Conservation (phyloP, 1,140 invertebrate genomes). For the Piezodorus guildinii region DNA sequence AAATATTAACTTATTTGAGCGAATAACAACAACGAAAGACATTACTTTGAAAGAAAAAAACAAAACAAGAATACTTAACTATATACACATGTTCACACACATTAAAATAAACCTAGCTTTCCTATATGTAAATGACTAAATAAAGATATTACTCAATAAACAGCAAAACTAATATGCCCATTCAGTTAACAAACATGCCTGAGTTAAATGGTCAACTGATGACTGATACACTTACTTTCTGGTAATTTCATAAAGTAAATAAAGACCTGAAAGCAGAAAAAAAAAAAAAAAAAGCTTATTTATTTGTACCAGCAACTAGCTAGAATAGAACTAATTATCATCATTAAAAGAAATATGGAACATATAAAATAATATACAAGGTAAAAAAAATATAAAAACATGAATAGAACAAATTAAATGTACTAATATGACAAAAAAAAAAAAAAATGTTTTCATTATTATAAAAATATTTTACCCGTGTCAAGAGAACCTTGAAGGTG, state of each 20-base stretch:
- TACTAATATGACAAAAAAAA: background rate
- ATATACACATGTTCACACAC: background rate
- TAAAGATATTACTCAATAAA: no score
- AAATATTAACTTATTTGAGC: background rate
- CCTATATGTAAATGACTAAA: background rate
- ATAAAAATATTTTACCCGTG: constrained; percentile 6
- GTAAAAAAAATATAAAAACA: background rate
- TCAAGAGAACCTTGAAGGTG: constrained; percentile 4
- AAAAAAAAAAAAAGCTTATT: no score
- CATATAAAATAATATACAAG: background rate
- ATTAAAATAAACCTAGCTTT: background rate
- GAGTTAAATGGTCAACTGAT: background rate
- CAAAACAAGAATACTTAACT: background rate
- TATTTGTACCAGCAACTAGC: no score
- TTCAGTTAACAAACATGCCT: background rate
- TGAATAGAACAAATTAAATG: background rate
- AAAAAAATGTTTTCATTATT: background rate
- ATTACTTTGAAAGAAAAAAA: background rate
- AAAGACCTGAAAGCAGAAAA: background rate
- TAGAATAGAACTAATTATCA: no score
- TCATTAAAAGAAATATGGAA: no score
- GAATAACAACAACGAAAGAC: background rate
- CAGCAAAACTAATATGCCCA: no score
- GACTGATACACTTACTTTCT: background rate
- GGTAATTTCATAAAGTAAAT: constrained; percentile 2